Conservation (phyloP, 53 echinoderm and acorn worm genomes). For the Arbacia lixula region DNA sequence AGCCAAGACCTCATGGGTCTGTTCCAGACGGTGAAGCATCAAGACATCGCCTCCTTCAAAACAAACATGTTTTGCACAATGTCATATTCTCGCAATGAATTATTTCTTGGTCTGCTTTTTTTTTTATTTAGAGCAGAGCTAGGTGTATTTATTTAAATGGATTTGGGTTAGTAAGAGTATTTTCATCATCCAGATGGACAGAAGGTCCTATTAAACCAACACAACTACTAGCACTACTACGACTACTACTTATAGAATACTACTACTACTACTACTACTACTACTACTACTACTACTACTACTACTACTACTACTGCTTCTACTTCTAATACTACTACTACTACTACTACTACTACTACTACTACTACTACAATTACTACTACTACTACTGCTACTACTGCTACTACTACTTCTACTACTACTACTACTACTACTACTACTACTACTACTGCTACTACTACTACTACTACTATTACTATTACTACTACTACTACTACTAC, state of each 20-base stretch:
- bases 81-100: no score
- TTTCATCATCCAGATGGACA: no score
- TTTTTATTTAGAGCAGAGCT: no score
- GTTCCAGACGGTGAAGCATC: conserved; percentile 68
- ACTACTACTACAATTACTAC: not conserved
- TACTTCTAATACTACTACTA: not conserved
- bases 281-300: not conserved
- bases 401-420: conserved; percentile 7
- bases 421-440: not conserved
- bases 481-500: no score
- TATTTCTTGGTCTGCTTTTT: no score
- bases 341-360: not conserved
- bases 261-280: conserved; percentile 4
- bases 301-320: not conserved
- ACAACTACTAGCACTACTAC: not conserved
- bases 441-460: not conserved
- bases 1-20: conserved; percentile 60
- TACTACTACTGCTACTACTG: conserved; percentile 8
- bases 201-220: no score
- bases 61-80: no score
- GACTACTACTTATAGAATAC: not conserved
- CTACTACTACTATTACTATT: no score
- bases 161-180: no score
- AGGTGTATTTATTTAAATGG: no score
- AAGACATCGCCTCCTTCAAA: conserved; percentile 60